Percentiles rank a stretch among this genome's conserved stretches.
Conservation (phyloP, 2,113 vertebrate species). For the Steatornis caripensis region DNA sequence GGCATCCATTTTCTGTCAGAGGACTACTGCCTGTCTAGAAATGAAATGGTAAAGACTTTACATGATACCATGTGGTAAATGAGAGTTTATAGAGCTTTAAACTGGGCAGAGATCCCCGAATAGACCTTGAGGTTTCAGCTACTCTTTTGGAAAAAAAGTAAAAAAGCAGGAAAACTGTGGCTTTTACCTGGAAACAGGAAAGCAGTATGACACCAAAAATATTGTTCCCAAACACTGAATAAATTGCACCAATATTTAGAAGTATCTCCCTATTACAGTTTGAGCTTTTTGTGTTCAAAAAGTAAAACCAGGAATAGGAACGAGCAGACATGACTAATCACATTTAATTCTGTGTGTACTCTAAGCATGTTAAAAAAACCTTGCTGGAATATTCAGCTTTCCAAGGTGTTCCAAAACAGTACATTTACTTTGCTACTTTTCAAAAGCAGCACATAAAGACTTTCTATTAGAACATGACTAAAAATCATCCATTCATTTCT, state of each 20-base stretch:
- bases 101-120: not conserved
- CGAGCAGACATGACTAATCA: constrained; percentile 26
- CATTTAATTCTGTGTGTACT: constrained; percentile 30
- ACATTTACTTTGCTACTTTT: not conserved
- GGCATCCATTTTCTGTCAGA: not conserved
- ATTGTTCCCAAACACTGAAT: constrained; percentile 21
- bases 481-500: not conserved
- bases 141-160: constrained; percentile 21
- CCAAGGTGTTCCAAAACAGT: not conserved
- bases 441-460: not conserved
- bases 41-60: not conserved
- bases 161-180: constrained; percentile 30
- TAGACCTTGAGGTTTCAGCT: constrained; percentile 17
- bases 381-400: constrained; percentile 34
- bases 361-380: not conserved
- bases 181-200: constrained; percentile 46
- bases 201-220: constrained; percentile 7
- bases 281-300: constrained; percentile 14
- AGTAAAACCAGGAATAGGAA: constrained; percentile 36
- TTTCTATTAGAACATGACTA: not conserved
- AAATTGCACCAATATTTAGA: constrained; percentile 19
- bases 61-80: not conserved
- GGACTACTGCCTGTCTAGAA: not conserved
- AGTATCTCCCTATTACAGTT: constrained; percentile 21
- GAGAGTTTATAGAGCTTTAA: not conserved